A percentile compares a stretch with the other conserved stretches of the same genome.
phyloP scores from a whole-genome alignment of 2,113 vertebrate species.

The Psammodynastes pulverulentus region DNA sequence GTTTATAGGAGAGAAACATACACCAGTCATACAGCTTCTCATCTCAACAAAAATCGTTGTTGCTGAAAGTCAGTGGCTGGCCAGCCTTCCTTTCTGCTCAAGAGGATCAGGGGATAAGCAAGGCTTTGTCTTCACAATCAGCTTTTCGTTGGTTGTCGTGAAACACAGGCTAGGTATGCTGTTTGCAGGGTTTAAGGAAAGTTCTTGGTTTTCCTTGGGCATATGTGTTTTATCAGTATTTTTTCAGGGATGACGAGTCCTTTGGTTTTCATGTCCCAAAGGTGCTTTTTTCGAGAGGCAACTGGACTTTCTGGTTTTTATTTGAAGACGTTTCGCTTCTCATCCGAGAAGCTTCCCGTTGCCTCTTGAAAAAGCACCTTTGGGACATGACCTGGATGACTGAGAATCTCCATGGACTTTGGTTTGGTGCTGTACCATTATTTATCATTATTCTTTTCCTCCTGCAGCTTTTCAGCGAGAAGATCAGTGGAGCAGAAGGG shows the following conservation, averaged over 20 bases:
- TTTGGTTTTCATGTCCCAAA: too few relatives aligned
- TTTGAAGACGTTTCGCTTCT: too few relatives aligned
- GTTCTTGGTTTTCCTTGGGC: background rate
- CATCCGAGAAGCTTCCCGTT: too few relatives aligned
- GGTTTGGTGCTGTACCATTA: background rate
- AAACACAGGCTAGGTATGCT: too few relatives aligned
- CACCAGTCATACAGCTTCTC: too few relatives aligned
- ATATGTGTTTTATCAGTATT: background rate
- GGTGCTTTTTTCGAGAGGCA: too few relatives aligned
- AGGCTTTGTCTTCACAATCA: background rate
- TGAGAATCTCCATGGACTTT: background rate
- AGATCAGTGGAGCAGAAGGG: conserved; percentile 91
- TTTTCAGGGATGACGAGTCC: too few relatives aligned
- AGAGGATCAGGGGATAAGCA: background rate
- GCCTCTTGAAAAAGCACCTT: too few relatives aligned
- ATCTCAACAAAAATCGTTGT: background rate
- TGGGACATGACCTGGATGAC: too few relatives aligned
- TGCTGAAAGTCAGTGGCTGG: background rate
- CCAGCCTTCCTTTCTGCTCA: background rate
- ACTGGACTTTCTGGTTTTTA: too few relatives aligned
- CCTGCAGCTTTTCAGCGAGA: conserved; percentile 88
- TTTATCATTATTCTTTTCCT: background rate
- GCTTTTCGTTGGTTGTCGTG: background rate
- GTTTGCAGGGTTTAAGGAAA: conserved; percentile 10
- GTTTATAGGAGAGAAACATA: background rate